Percentiles rank a stretch among this genome's conserved stretches.
These are phyloP conservation scores for Aviceda subcristata DNA, from an alignment of 2,113 vertebrate genomes.

Conservation along the genomic window DNA sequence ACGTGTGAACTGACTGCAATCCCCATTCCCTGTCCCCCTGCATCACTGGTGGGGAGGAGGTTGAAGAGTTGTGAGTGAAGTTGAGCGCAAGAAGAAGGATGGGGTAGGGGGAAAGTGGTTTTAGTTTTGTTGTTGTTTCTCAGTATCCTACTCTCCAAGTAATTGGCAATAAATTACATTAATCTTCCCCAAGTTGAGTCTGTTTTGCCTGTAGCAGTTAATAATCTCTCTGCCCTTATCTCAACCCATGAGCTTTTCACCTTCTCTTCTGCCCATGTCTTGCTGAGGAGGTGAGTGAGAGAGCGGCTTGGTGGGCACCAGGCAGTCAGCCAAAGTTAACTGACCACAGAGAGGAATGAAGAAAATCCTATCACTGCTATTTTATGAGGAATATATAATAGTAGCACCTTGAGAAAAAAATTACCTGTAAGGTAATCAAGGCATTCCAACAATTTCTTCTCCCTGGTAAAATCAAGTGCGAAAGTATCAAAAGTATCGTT, in stretches of 20 bases:
- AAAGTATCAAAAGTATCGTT: conserved; percentile 97
- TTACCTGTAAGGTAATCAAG: conserved; percentile 98
- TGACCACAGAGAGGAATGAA: not conserved
- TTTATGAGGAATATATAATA: not conserved
- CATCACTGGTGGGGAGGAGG: rapidly evolving
- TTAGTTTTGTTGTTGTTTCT: not conserved
- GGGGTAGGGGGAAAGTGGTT: not conserved
- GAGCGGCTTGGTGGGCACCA: not conserved
- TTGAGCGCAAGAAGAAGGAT: not conserved
- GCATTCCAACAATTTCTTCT: conserved; percentile 96
- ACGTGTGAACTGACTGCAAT: not conserved
- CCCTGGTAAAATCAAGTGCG: conserved; percentile 93
- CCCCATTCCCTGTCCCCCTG: not conserved
- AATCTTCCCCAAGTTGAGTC: not conserved
- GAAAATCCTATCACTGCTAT: not conserved
- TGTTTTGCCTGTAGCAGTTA: not conserved
- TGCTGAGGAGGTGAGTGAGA: not conserved
- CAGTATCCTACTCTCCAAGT: not conserved
- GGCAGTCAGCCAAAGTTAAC: not conserved
- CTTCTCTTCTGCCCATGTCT: not conserved
- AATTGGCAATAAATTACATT: not conserved
- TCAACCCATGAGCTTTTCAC: not conserved
- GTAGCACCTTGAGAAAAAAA: not conserved
- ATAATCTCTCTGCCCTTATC: not conserved
- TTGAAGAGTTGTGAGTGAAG: not conserved